Percentiles rank a stretch among this genome's conserved stretches.
Evolutionary conservation across 1,140 invertebrate species (phyloP).

Genomic region (Heliconius congener): DNA sequence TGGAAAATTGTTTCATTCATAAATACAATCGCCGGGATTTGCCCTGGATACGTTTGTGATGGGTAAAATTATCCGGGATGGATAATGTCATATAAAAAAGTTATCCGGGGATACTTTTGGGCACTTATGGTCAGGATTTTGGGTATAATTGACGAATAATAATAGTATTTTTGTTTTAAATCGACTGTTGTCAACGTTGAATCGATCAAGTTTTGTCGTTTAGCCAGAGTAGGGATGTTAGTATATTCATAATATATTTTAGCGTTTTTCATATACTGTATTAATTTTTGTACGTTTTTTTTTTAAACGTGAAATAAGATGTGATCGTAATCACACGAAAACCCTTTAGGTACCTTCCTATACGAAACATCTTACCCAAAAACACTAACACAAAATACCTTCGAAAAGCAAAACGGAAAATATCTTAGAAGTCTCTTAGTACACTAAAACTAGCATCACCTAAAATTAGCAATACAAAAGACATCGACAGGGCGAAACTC

Average conservation of each 20-base stretch:
- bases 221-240: not conserved
- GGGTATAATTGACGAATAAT: not conserved
- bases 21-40: slow-evolving; percentile 71
- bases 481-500: slow-evolving; percentile 59
- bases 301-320: too few species aligned
- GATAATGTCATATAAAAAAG: slow-evolving; percentile 52
- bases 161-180: not conserved
- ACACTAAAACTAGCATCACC: slow-evolving; percentile 62
- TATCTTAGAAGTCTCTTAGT: slow-evolving; percentile 41
- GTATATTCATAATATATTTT: too few species aligned
- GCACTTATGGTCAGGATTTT: slow-evolving; percentile 44
- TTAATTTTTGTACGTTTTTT: too few species aligned
- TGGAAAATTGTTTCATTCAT: slow-evolving; percentile 80
- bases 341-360: too few species aligned
- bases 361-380: too few species aligned
- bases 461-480: slow-evolving; percentile 80
- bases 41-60: slow-evolving; percentile 57
- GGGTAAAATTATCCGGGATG: slow-evolving; percentile 57
- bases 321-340: too few species aligned
- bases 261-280: too few species aligned
- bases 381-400: too few species aligned
- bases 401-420: not conserved
- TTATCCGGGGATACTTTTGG: slow-evolving; percentile 46
- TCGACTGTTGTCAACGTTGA: not conserved
- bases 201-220: not conserved